phyloP scores from a whole-genome alignment of 1,140 invertebrate genomes.

The Drosophila sp. region DNA sequence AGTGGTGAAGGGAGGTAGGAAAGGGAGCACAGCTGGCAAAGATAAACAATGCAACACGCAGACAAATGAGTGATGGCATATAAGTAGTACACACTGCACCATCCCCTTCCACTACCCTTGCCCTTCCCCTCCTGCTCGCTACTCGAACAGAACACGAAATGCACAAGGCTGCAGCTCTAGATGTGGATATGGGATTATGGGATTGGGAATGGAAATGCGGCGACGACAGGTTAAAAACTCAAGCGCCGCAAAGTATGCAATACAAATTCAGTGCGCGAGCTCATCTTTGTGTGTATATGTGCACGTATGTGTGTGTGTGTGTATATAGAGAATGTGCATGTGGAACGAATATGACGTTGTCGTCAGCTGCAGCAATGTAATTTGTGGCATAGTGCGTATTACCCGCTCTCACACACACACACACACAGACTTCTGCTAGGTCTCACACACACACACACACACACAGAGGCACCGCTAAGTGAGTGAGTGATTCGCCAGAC shows the following conservation, averaged over 20 bases:
- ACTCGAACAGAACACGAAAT: conserved; percentile 21
- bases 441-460: conserved; percentile 17
- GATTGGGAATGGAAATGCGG: conserved; percentile 14
- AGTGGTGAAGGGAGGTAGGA: too few relatives aligned
- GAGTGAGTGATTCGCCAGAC: conserved; percentile 80
- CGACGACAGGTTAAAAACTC: conserved; percentile 67
- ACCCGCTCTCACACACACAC: conserved; percentile 23
- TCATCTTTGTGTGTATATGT: conserved; percentile 38
- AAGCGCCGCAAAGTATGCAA: conserved; percentile 67
- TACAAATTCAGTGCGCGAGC: conserved; percentile 54
- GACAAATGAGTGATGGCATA: conserved; percentile 76
- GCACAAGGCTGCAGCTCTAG: conserved; percentile 18
- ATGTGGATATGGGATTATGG: background rate
- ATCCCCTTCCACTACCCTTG: too few relatives aligned
- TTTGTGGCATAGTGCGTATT: conserved; percentile 62
- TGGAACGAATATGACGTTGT: conserved; percentile 28
- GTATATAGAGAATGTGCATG: background rate
- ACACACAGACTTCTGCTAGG: conserved; percentile 4
- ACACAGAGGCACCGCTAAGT: conserved; percentile 53
- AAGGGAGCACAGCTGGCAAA: conserved; percentile 22
- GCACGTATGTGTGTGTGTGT: background rate
- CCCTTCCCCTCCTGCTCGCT: background rate
- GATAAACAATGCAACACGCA: conserved; percentile 73
- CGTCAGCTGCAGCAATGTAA: conserved; percentile 67
- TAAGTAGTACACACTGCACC: conserved; percentile 26